phyloP scores from a whole-genome alignment of 2,888 invertebrate genomes.

The Perithous albicinctus region DNA sequence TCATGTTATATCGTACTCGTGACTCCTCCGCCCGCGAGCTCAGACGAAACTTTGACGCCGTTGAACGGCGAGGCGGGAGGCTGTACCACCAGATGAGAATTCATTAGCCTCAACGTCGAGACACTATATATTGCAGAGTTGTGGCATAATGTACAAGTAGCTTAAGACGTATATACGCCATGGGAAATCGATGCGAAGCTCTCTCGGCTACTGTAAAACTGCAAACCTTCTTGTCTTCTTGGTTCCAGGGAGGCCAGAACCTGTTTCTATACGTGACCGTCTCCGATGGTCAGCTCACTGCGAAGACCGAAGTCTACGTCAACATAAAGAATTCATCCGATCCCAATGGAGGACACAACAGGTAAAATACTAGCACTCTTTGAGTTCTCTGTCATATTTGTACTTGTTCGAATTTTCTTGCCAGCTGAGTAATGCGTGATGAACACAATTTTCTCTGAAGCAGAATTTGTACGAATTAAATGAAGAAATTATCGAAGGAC shows the following conservation, averaged over 20 bases:
- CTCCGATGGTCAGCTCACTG: constrained; percentile 88
- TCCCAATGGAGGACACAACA: constrained; percentile 78
- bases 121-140: background rate
- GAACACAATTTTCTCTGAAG: background rate
- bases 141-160: background rate
- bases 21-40: constrained; percentile 11
- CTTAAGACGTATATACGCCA: constrained; percentile 4
- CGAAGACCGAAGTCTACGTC: constrained; percentile 90
- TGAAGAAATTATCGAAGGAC: too few relatives aligned
- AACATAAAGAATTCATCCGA: constrained; percentile 86
- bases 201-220: constrained; percentile 28
- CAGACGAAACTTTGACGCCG: constrained; percentile 3
- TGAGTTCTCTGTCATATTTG: background rate
- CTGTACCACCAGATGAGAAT: constrained; percentile 22
- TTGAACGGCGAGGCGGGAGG: background rate
- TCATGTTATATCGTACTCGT: constrained; percentile 5
- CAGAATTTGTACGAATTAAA: too few relatives aligned
- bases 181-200: constrained; percentile 51
- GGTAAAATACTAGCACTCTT: constrained; percentile 72
- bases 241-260: constrained; percentile 88
- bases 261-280: constrained; percentile 90
- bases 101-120: constrained; percentile 12
- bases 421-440: background rate
- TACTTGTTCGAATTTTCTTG: background rate
- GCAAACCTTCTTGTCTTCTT: constrained; percentile 69